Conservation (phyloP, 2,113 vertebrate species). For the Indicator indicator region DNA sequence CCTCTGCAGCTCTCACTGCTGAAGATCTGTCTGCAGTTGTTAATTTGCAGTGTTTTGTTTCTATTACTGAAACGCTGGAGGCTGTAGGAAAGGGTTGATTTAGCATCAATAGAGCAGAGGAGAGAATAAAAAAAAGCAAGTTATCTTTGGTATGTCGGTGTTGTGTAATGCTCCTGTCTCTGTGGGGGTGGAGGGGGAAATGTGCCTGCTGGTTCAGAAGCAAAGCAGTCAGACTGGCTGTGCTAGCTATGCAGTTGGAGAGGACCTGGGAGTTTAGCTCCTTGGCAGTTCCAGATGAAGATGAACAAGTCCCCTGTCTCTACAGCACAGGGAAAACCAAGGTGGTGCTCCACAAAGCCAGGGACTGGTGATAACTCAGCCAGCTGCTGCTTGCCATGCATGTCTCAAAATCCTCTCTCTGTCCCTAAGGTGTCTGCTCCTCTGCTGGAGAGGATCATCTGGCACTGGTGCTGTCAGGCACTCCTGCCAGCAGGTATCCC, state of each 20-base stretch:
- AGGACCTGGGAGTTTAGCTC: neutral
- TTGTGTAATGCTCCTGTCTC: neutral
- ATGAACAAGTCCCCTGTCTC: neutral
- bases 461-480: neutral
- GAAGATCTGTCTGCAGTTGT: neutral
- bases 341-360: neutral
- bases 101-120: neutral
- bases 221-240: neutral
- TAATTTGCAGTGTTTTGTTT: neutral
- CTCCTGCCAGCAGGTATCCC: neutral
- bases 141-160: neutral
- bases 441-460: neutral
- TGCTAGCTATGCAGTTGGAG: neutral
- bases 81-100: neutral
- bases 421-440: neutral
- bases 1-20: neutral
- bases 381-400: neutral
- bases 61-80: slow-evolving; percentile 1
- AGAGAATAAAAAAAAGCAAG: neutral
- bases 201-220: neutral
- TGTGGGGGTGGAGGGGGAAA: neutral
- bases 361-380: neutral
- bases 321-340: neutral
- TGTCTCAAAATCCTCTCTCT: neutral
- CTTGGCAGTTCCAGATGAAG: neutral